phyloP scores from a whole-genome alignment of 2,113 vertebrate species.

The Ophthalmolycus amberensis region DNA sequence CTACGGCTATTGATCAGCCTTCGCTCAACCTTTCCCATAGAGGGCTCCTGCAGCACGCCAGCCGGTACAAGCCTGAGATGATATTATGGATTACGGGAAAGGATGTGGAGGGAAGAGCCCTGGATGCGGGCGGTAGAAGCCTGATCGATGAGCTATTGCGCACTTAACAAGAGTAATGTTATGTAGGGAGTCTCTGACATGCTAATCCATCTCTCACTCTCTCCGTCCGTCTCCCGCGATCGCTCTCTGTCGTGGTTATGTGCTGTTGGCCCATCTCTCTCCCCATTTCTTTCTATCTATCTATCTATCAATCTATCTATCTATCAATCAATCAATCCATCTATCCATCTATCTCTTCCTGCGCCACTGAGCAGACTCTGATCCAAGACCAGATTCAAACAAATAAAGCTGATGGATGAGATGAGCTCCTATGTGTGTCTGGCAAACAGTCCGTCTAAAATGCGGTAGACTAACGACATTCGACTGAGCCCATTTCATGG shows the following conservation, averaged over 20 bases:
- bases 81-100: constrained; percentile 78
- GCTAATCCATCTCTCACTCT: constrained; percentile 79
- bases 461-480: constrained; percentile 20
- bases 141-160: constrained; percentile 80
- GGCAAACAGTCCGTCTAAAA: constrained; percentile 24
- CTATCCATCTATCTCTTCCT: constrained; percentile 21
- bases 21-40: constrained; percentile 50
- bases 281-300: constrained; percentile 18
- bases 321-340: constrained; percentile 21
- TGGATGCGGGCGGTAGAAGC: constrained; percentile 61
- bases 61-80: constrained; percentile 59
- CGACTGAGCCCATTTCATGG: constrained; percentile 21
- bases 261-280: constrained; percentile 22
- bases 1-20: constrained; percentile 71
- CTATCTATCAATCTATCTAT: constrained; percentile 25
- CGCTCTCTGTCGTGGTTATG: constrained; percentile 49
- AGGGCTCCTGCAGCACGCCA: constrained; percentile 45
- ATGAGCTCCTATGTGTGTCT: constrained; percentile 36
- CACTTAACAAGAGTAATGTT: constrained; percentile 83
- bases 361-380: constrained; percentile 35
- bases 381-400: constrained; percentile 40
- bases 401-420: constrained; percentile 59
- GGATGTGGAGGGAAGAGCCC: constrained; percentile 63
- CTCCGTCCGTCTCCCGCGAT: constrained; percentile 48
- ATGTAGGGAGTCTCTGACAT: constrained; percentile 76